Evolutionary conservation across 2,888 invertebrate genomes (phyloP), one percentile per base, ranked within the genome.

Genomic region (Callinectes sapidus): DNA sequence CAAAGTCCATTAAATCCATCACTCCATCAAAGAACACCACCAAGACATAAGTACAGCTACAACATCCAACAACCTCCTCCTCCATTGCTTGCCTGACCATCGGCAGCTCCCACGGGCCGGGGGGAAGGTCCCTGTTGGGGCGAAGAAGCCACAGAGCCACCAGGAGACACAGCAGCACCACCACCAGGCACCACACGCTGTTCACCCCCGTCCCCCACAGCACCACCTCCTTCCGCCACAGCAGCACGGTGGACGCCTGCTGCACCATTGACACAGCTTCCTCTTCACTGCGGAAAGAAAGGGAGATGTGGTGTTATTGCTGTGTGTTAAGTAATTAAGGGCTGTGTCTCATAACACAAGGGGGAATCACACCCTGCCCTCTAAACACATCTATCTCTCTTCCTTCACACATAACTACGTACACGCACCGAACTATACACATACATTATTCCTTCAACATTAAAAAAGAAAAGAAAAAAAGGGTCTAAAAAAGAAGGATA

Each of bases 51-150:
- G 6, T 48, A 39, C 32, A 10, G 32, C 48, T 5, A 86, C 42
- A 14, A 61, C 54, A 16, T 23, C 32, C 3, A 86, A 23, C 35
- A 1, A 6, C 13, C 35, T 66, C 89, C 14, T 2, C 42, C 2
- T 10, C 13, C 14, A 13, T 0, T 39, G 28, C 16, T 32, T 77
- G 71, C 14, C 90, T 28, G 54, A 91, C 91, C 91, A 91, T 8
- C 8, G 91, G 91, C 8, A 91, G 71, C 32, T 87, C 91, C 61
- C 71, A 91, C 54, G 91, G 91, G 28, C 91, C 91, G 1, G 91
- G 91, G 0, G 91, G 91, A 0, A 91, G 91, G 61, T 35, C 32
- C 16, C 66, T 32, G 39, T 14, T 42, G 48, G 71, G 32, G 23
- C 71, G 87, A 48, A 66, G 71, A 2, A 35, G 28, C 87, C 87